Conservation (phyloP, 2,113 vertebrate species). For the Brachyhypopomus gauderio region DNA sequence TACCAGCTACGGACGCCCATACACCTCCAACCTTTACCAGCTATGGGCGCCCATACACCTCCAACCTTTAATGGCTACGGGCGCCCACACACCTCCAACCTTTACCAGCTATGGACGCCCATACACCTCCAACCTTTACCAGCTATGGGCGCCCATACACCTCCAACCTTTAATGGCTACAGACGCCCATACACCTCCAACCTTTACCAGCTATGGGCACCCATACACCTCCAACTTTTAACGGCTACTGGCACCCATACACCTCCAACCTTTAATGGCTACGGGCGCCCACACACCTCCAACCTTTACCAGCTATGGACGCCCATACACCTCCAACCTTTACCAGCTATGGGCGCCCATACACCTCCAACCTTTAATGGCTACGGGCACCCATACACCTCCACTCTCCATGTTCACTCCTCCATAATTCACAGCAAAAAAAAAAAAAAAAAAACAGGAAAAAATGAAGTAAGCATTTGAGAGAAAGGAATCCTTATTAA, state of each 20-base stretch:
- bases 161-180: conserved; percentile 50
- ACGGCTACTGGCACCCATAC: conserved; percentile 45
- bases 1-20: conserved; percentile 44
- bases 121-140: conserved; percentile 55
- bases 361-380: conserved; percentile 53
- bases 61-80: conserved; percentile 49
- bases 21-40: conserved; percentile 54
- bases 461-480: conserved; percentile 51
- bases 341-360: conserved; percentile 44
- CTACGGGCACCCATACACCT: conserved; percentile 51
- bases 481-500: conserved; percentile 47
- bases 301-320: conserved; percentile 49
- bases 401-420: conserved; percentile 53
- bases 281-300: conserved; percentile 42
- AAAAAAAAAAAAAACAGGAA: neutral
- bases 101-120: conserved; percentile 46
- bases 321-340: conserved; percentile 52
- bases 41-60: conserved; percentile 43
- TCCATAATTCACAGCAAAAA: conserved; percentile 50
- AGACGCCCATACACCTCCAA: conserved; percentile 49
- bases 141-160: conserved; percentile 43
- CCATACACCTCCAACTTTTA: conserved; percentile 53
- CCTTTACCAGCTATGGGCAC: conserved; percentile 46
- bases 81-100: conserved; percentile 48
- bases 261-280: conserved; percentile 53